Evolutionary conservation across 2,888 invertebrate species (phyloP), one percentile per base, ranked within the genome.

Genomic region (Sturmia bella): DNA sequence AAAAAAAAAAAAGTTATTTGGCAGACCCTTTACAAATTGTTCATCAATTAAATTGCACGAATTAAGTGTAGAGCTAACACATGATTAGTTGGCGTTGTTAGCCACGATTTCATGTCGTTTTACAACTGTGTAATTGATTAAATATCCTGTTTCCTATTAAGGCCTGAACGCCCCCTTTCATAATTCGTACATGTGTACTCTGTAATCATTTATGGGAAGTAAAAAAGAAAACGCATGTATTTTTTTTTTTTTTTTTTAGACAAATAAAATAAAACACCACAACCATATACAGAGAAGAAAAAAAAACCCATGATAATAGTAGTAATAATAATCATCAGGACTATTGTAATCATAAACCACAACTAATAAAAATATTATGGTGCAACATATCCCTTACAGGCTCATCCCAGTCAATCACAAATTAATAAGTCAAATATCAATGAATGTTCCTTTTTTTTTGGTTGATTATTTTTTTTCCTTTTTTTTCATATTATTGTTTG

Each of bases 331-430:
- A 84, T 82, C 77, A 80, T 69, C 57, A 69, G 54, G 76, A 77
- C 68, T 68, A 57, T 74, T 63, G 48, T 24, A 52, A 76, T 83
- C 69, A 79, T 80, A 79, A 79, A 73, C 78, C 78, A 48, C 74
- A 79, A 73, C 72, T 77, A 83, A 72, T 78, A 79, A 79, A 54
- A 80, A 66, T 63, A 76, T 72, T 56, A 32, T 27, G 11, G n/a
- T 19, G 2, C 50, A 50, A 50, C n/a, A 63, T 21, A 79, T 82
- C 76, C 63, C 75, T 77, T 68, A 64, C 72, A 45, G 68, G 77
- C 80, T 78, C 85, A 83, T 83, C 85, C 84, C 83, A 86, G 82
- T 84, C 88, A 87, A 87, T 88, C 87, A 88, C 79, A 83, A 85
- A 85, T 86, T 86, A 86, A 84, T 84, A 78, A 86, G 86, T 83